Evolutionary conservation across 2,888 invertebrate genomes (phyloP), one percentile per base, ranked within the genome.

Genomic region (Mesorhabditis belari): DNA sequence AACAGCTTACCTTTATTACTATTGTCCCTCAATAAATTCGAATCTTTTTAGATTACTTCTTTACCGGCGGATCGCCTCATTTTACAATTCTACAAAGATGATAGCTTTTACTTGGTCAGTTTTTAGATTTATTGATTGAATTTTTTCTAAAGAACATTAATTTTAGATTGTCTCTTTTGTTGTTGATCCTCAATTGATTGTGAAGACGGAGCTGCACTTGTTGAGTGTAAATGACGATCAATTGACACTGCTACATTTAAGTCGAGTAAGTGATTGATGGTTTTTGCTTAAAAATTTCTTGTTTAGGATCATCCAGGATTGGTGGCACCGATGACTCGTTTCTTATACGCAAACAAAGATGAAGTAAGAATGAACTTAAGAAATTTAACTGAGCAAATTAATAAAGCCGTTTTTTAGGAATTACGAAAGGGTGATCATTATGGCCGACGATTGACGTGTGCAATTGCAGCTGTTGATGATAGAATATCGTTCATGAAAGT

Each of bases 381-480:
- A 65, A 53, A 49, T 19, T 3, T 54, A 60, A 3, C 26, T 21
- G 9, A 9, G 73, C 24, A 67, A 69, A 2, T 50, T 56, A 19
- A 56, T 69, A 44, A 63, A 72, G n/a, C 59, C 71, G 2, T 54
- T 61, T 58, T 58, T 76, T 17, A 71, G 74, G 62, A 75, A 69
- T 54, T 53, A 63, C 29, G 61, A 70, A 58, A 67, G 70, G 19
- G 68, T 69, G 44, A 60, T 58, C 19, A 50, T 6, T 9, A 55
- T 53, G 67, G 66, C 28, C 62, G 64, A 5, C 59, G 55, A n/a
- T 54, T 71, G 21, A 55, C 66, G 2, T 62, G 60, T 35, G 79
- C 77, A 12, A 62, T 79, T 21, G 71, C 77, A 0, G 65, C 68
- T 5, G 62, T 79, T 5, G 79, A 78, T 51, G 79, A 79, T 57